These are phyloP conservation scores for Australoheros facetus DNA, from an alignment of 2,797 vertebrate species.

Conservation along the genomic window DNA sequence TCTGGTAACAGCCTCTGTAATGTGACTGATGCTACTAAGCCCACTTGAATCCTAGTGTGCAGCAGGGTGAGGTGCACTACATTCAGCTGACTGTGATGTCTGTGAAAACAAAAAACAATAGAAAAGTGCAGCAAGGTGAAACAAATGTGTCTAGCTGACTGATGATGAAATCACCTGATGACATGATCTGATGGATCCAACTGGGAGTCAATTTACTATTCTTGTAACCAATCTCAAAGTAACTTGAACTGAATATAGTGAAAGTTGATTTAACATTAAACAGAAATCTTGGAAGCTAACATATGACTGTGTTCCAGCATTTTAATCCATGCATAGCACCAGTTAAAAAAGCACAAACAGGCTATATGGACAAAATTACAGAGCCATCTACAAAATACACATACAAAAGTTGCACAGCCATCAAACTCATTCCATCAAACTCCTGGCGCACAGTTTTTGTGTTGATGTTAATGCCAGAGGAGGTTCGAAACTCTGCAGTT, in stretches of 20 bases:
- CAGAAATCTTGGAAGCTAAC: neutral
- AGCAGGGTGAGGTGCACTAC: neutral
- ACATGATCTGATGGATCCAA: slow-evolving; percentile 42
- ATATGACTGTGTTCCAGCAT: neutral
- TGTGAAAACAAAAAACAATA: slow-evolving; percentile 26
- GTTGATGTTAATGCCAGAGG: neutral
- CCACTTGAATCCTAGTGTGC: slow-evolving; percentile 1
- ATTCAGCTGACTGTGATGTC: neutral
- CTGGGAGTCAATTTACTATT: slow-evolving; percentile 23
- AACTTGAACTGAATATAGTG: neutral
- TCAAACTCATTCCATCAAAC: neutral
- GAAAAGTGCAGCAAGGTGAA: slow-evolving; percentile 36
- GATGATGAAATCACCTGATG: neutral
- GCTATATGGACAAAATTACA: neutral
- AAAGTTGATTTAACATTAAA: slow-evolving; percentile 11
- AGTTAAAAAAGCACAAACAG: slow-evolving; percentile 23
- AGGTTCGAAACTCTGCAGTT: neutral
- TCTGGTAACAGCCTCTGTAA: slow-evolving; percentile 8
- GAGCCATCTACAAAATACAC: neutral
- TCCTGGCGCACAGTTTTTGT: neutral
- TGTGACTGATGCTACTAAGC: slow-evolving; percentile 29
- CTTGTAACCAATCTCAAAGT: slow-evolving; percentile 28
- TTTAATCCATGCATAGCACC: slow-evolving; percentile 4
- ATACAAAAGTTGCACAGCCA: neutral
- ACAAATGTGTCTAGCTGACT: slow-evolving; percentile 43